Conservation (phyloP, 64 coral and sea anemone species). For the Porites lutea region DNA sequence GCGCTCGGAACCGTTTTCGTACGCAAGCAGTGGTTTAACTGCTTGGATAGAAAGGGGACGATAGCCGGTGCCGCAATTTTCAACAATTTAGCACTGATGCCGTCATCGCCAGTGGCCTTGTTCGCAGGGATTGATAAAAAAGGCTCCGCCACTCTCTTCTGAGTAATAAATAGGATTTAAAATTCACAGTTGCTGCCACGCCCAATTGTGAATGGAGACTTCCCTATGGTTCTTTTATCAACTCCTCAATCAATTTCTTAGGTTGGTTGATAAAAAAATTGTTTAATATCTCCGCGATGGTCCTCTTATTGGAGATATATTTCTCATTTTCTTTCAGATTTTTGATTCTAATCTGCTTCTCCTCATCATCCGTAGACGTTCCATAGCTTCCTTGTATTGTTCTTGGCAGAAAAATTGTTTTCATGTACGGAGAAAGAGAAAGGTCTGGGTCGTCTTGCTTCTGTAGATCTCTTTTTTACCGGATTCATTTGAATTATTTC, state of each 20-base stretch:
- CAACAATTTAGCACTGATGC: not conserved
- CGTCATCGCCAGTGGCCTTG: slow-evolving; percentile 1
- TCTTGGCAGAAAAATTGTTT: too few species aligned
- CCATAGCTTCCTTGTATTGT: too few species aligned
- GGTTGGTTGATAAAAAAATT: not conserved
- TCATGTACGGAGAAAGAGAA: too few species aligned
- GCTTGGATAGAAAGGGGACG: not conserved
- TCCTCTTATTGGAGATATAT: too few species aligned
- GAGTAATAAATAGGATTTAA: not conserved
- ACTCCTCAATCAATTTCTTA: not conserved
- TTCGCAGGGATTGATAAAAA: not conserved
- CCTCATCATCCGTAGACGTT: too few species aligned
- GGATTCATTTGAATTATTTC: too few species aligned
- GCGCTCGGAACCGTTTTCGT: too few species aligned
- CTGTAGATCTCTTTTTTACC: too few species aligned
- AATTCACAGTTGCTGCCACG: not conserved
- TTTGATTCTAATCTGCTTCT: too few species aligned
- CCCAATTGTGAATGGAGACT: not conserved
- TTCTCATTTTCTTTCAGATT: too few species aligned
- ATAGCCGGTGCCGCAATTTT: not conserved
- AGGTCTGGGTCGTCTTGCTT: too few species aligned
- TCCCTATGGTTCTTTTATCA: not conserved
- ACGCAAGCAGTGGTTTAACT: too few species aligned
- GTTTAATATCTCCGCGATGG: not conserved
- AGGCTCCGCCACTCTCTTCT: not conserved